Conservation (phyloP, 2,888 invertebrate species). For the Masnerella sp. region DNA sequence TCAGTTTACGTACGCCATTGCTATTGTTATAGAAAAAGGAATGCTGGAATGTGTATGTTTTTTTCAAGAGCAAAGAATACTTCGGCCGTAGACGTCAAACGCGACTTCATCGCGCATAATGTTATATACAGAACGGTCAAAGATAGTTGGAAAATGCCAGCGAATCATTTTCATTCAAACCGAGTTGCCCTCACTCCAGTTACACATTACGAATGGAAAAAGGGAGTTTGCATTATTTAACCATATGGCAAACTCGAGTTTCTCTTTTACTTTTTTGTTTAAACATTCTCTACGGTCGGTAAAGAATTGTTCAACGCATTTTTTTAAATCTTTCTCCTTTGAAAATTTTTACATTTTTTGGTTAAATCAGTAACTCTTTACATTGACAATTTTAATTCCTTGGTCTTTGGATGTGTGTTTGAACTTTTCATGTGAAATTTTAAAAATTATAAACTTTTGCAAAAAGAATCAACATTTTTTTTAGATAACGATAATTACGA, state of each 20-base stretch:
- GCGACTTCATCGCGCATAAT: constrained; percentile 9
- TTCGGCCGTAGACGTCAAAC: constrained; percentile 15
- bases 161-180: constrained; percentile 39
- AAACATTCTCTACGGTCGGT: too few relatives aligned
- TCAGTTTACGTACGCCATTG: constrained; percentile 2
- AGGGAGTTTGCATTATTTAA: constrained; percentile 10
- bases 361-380: too few relatives aligned
- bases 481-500: too few relatives aligned
- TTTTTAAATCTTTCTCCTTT: too few relatives aligned
- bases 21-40: constrained; percentile 3
- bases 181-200: constrained; percentile 20
- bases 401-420: too few relatives aligned
- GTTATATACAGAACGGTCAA: constrained; percentile 31
- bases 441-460: too few relatives aligned
- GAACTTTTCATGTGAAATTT: too few relatives aligned
- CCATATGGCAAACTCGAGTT: background rate
- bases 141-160: constrained; percentile 25
- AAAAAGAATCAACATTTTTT: too few relatives aligned
- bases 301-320: too few relatives aligned
- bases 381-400: too few relatives aligned
- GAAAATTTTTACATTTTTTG: too few relatives aligned
- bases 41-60: constrained; percentile 6
- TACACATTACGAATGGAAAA: constrained; percentile 19
- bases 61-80: constrained; percentile 38
- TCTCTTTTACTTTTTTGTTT: constrained; percentile 3